A percentile compares a stretch with the other conserved stretches of the same genome.
phyloP scores from a whole-genome alignment of 2,888 invertebrate genomes.

The Loripinus fragilis region DNA sequence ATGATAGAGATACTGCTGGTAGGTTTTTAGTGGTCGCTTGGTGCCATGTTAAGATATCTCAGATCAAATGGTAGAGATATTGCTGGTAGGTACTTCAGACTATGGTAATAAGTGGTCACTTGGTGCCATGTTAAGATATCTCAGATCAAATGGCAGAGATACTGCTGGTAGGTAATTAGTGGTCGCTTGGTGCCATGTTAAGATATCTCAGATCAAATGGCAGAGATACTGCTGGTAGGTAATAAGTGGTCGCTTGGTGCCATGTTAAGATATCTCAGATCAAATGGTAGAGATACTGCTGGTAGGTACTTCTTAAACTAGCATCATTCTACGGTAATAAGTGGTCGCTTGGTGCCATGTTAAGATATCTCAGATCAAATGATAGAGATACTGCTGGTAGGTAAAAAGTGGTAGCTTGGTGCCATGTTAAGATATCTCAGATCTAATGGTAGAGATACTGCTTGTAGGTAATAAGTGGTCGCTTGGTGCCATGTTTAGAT shows the following conservation, averaged over 20 bases:
- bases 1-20: conserved; percentile 91
- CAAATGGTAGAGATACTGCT: conserved; percentile 92
- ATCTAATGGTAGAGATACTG: conserved; percentile 93
- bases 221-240: conserved; percentile 88
- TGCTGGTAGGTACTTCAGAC: conserved; percentile 76
- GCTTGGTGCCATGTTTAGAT: conserved; percentile 84
- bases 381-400: conserved; percentile 90
- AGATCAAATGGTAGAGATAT: conserved; percentile 94
- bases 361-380: conserved; percentile 92
- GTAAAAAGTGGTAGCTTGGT: background rate
- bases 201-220: conserved; percentile 94
- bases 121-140: conserved; percentile 86
- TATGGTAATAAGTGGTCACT: background rate
- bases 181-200: background rate
- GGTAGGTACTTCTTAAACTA: no score
- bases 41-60: conserved; percentile 87
- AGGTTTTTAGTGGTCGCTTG: background rate
- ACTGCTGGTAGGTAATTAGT: conserved; percentile 85
- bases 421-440: conserved; percentile 89
- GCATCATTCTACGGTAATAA: no score
- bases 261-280: conserved; percentile 89
- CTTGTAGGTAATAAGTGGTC: background rate
- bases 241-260: background rate
- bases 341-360: background rate
- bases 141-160: conserved; percentile 93